Evolutionary conservation across 2,113 vertebrate genomes (phyloP).

Genomic region (Grantiella picta): DNA sequence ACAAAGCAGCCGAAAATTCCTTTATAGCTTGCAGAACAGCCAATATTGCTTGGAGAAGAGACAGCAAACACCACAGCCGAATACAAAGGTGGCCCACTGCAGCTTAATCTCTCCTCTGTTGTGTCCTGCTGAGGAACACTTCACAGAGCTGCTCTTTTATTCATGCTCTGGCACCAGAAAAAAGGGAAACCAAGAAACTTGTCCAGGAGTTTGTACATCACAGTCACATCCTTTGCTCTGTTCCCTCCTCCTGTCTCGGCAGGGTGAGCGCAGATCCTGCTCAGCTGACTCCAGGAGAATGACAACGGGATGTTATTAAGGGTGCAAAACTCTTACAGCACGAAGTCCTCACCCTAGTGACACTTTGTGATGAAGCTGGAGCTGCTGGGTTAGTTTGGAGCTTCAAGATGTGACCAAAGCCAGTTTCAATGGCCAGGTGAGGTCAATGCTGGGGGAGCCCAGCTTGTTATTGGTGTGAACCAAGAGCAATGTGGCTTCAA

Average conservation of each 20-base stretch:
- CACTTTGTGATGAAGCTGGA: background rate
- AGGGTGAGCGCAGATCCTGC: background rate
- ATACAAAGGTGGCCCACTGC: conserved; percentile 28
- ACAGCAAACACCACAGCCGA: background rate
- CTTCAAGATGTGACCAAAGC: background rate
- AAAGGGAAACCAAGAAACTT: background rate
- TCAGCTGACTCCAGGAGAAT: background rate
- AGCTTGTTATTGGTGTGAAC: rapidly evolving
- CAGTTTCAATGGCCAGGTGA: background rate
- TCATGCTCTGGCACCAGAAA: background rate
- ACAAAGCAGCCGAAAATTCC: conserved; percentile 59
- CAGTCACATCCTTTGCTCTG: background rate
- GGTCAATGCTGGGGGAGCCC: background rate
- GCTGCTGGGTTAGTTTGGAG: background rate
- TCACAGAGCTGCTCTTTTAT: background rate
- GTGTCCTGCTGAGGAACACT: background rate
- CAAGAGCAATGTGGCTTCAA: background rate
- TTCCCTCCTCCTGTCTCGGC: background rate
- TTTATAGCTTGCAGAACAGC: conserved; percentile 29
- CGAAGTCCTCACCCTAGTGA: rapidly evolving
- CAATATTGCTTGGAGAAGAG: background rate
- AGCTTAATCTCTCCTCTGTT: conserved; percentile 1
- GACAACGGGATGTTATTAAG: background rate
- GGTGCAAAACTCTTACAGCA: rapidly evolving
- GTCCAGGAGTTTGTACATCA: background rate